Evolutionary conservation across 2,888 invertebrate species (phyloP), one percentile per base, ranked within the genome.

Genomic region (Maniola hyperantus): DNA sequence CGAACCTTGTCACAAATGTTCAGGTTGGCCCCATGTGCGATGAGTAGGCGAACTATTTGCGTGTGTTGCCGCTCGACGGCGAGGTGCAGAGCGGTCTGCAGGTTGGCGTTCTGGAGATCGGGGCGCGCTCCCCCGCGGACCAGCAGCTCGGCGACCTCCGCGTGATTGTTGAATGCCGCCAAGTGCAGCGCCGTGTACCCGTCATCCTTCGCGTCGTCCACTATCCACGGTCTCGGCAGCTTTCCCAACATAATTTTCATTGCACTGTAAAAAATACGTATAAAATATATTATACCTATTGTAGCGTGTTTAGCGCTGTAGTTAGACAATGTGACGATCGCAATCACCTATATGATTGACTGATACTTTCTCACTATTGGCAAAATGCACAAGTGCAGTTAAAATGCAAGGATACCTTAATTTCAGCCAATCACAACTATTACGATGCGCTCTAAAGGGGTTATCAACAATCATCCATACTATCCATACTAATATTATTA

Each of bases 161-260:
- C 97, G 89, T 99, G 99, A 91, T 99, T 99, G 91, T 99, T 99
- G 42, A 99, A 95, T 0, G 99, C 98, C 0, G 99, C 99, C 75
- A 99, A 93, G 88, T 99, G 99, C 26, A 99, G 93, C 0, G 99
- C 99, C 0, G 99, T 98, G 91, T 99, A 99, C 1, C 99, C 99
- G 81, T 99, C 99, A 85, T 99, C 99, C 84, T 99, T 99, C 80
- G 98, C 99, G 91, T 99, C 99, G 87, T 99, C 99, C 67, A 99
- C 98, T 80, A 99, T 97, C 99, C 99, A 99, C 2, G 97, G 96
- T 33, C 99, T 95, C 44, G 98, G 98, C 70, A 99, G 94, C 91
- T 99, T 99, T 63, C 97, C 96, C 78, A 99, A 93, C 80, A 99
- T 94, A 81, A 98, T 97, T 83, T 98, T 96, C 98, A 99, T 99